phyloP scores from a whole-genome alignment of 2,888 invertebrate species.

The Branchellion lobata region DNA sequence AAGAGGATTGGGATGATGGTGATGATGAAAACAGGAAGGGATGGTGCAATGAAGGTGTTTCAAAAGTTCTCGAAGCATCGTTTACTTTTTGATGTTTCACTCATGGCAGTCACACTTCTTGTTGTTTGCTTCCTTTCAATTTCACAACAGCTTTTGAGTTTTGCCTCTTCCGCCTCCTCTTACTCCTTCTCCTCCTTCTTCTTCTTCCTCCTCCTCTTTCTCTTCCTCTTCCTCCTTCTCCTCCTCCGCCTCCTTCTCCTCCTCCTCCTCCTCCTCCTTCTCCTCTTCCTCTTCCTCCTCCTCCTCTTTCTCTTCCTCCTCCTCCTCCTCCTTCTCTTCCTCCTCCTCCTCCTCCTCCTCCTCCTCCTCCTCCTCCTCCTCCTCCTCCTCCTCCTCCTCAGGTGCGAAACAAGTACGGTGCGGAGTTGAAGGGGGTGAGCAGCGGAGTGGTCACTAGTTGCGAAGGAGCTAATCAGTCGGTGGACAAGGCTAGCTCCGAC shows the following conservation, averaged over 20 bases:
- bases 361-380: neutral
- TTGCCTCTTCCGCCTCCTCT: neutral
- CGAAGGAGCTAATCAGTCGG: conserved; percentile 16
- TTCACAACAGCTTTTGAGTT: conserved; percentile 31
- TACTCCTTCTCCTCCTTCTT: neutral
- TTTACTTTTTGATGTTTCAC: neutral
- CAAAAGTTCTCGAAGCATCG: neutral
- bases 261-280: neutral
- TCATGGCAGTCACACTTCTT: neutral
- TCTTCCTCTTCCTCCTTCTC: neutral
- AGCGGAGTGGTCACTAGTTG: conserved; percentile 21
- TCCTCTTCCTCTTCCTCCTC: no score
- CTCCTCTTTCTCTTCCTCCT: conserved; percentile 17
- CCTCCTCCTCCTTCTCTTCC: conserved; percentile 5
- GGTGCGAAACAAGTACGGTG: conserved; percentile 91
- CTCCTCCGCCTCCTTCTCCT: no score
- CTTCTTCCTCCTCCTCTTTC: neutral
- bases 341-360: neutral
- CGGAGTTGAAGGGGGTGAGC: conserved; percentile 59
- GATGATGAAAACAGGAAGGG: neutral
- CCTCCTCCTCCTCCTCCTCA: neutral
- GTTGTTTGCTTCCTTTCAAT: neutral
- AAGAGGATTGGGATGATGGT: conserved; percentile 48
- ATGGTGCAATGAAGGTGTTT: neutral
- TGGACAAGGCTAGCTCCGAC: conserved; percentile 59